phyloP scores from a whole-genome alignment of 1,140 invertebrate species.

The Drosophila repleta region DNA sequence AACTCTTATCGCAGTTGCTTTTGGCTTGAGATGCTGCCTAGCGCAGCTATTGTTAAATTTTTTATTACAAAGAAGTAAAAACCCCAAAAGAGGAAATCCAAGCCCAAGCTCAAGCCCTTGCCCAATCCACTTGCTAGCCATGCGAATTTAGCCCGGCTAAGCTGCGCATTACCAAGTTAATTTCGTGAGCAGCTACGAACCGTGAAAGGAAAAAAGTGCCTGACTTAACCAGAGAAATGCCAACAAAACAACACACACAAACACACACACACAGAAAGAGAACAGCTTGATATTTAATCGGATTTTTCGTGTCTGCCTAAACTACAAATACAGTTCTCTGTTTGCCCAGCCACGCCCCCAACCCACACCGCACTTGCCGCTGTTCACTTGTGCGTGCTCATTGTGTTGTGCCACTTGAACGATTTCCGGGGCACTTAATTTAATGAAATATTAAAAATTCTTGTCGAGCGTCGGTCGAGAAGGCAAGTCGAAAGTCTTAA shows the following conservation, averaged over 20 bases:
- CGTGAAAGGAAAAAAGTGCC: conserved; percentile 58
- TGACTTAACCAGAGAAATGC: conserved; percentile 80
- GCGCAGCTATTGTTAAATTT: conserved; percentile 54
- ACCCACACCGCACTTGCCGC: too few relatives aligned
- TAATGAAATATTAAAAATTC: conserved; percentile 84
- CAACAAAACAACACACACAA: conserved; percentile 56
- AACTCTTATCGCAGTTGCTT: not conserved
- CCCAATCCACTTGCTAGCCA: not conserved
- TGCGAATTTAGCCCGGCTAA: conserved; percentile 31
- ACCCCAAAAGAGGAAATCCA: not conserved
- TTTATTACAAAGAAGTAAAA: conserved; percentile 23
- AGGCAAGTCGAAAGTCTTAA: conserved; percentile 1
- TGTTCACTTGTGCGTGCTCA: conserved; percentile 71
- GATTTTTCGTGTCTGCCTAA: conserved; percentile 55
- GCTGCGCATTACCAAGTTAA: conserved; percentile 57
- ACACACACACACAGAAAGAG: not conserved
- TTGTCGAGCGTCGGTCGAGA: conserved; percentile 18
- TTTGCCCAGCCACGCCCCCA: not conserved
- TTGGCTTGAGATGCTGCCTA: conserved; percentile 13
- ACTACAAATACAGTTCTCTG: conserved; percentile 31
- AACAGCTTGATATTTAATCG: conserved; percentile 54
- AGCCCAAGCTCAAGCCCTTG: too few relatives aligned
- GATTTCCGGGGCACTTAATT: conserved; percentile 80
- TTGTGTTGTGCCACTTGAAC: conserved; percentile 80
- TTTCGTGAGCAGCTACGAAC: conserved; percentile 54